Evolutionary conservation across 2,113 vertebrate genomes (phyloP).

Genomic region (Colinus virginianus): DNA sequence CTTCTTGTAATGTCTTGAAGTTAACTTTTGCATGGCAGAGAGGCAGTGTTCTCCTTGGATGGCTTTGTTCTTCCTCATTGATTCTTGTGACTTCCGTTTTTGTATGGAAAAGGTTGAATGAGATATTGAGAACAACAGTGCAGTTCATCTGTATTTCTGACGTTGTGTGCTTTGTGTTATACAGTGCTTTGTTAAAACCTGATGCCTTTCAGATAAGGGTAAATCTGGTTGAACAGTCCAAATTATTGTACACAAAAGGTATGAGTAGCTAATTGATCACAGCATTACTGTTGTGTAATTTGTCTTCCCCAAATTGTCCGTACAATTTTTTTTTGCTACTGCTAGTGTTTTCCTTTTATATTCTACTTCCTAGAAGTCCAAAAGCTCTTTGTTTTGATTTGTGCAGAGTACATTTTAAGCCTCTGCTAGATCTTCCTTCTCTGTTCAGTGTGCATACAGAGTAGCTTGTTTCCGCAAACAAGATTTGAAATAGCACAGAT

Average conservation of each 20-base stretch:
- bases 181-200: neutral
- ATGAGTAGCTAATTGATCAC: neutral
- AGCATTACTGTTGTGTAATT: neutral
- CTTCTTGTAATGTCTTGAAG: neutral
- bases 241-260: neutral
- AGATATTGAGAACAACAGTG: neutral
- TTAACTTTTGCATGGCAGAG: constrained; percentile 9
- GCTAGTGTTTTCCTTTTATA: neutral
- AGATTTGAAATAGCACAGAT: neutral
- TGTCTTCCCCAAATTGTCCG: neutral
- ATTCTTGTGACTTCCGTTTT: neutral
- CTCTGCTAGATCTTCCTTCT: constrained; percentile 1
- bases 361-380: neutral
- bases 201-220: neutral
- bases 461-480: neutral
- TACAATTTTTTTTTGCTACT: neutral
- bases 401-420: neutral
- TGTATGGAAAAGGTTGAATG: neutral
- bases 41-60: constrained; percentile 36
- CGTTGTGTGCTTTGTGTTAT: neutral
- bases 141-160: constrained; percentile 11
- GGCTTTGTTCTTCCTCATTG: neutral
- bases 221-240: neutral
- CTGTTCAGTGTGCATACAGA: neutral
- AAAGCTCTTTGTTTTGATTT: constrained; percentile 12